Conservation (phyloP, 2,113 vertebrate genomes). For the Indicator maculatus region DNA sequence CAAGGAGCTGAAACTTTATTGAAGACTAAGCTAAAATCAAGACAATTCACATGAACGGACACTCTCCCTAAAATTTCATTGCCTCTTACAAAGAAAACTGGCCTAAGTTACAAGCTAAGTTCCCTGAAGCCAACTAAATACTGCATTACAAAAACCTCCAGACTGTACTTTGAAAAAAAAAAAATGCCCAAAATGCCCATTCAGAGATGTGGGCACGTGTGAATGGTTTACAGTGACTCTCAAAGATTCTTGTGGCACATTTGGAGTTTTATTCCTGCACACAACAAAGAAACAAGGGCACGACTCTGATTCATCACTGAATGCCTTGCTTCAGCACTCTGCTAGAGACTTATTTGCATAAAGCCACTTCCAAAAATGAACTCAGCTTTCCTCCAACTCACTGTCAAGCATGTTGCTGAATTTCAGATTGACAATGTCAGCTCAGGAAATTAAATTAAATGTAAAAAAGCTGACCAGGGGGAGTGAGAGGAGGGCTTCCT, state of each 20-base stretch:
- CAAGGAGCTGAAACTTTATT: background rate
- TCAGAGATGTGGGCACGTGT: background rate
- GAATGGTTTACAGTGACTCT: background rate
- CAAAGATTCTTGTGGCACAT: background rate
- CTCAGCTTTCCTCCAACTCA: constrained; percentile 11
- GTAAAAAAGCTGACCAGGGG: background rate
- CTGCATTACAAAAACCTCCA: background rate
- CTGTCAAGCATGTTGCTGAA: constrained; percentile 52
- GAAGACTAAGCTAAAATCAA: background rate
- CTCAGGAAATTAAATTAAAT: constrained; percentile 54
- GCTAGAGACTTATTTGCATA: constrained; percentile 29
- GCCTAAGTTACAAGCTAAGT: background rate
- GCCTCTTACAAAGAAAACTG: background rate
- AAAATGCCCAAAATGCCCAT: background rate
- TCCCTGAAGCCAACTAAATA: background rate
- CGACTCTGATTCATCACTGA: constrained; percentile 56
- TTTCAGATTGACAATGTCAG: constrained; percentile 68
- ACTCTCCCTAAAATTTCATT: too few relatives aligned
- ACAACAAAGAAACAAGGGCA: constrained; percentile 27
- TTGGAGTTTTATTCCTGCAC: background rate
- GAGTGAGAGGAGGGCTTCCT: background rate
- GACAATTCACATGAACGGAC: background rate
- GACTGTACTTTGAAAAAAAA: background rate
- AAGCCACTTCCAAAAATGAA: constrained; percentile 71
- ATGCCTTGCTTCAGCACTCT: constrained; percentile 25